phyloP scores from a whole-genome alignment of 1,140 invertebrate genomes.

The Oryctes rhinoceros region DNA sequence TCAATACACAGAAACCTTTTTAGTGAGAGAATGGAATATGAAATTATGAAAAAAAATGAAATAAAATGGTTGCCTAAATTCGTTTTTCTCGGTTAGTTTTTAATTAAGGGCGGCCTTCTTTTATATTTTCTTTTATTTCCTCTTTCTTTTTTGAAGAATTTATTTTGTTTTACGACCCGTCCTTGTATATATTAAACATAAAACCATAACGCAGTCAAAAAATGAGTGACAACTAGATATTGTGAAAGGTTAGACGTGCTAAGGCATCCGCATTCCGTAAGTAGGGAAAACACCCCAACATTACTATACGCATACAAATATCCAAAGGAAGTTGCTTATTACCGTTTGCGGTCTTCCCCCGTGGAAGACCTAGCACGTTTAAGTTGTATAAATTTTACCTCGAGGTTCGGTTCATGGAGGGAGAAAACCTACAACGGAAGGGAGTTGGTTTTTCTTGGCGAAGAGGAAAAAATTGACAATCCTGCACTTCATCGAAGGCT shows the following conservation, averaged over 20 bases:
- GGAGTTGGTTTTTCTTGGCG: neutral
- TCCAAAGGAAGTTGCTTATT: conserved; percentile 30
- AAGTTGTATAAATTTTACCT: conserved; percentile 28
- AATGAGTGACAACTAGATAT: conserved; percentile 28
- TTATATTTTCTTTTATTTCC: too few species aligned
- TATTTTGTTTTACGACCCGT: too few species aligned
- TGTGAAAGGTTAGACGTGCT: conserved; percentile 21
- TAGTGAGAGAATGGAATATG: too few species aligned
- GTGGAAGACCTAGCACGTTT: neutral
- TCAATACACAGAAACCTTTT: too few species aligned
- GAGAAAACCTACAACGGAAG: neutral
- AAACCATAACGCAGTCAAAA: conserved; percentile 29
- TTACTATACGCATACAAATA: conserved; percentile 24
- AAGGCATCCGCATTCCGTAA: conserved; percentile 21
- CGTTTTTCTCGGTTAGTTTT: too few species aligned
- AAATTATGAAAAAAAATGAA: too few species aligned
- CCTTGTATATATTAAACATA: neutral
- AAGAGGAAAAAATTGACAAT: conserved; percentile 1
- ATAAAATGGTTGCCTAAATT: too few species aligned
- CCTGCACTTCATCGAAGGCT: neutral
- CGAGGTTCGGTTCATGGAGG: neutral
- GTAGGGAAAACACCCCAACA: neutral
- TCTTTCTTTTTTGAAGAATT: too few species aligned
- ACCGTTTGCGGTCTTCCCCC: conserved; percentile 10
- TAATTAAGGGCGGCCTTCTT: too few species aligned